Evolutionary conservation across 2,888 invertebrate genomes (phyloP), one percentile per base, ranked within the genome.

Genomic region (Rotaria magnacalcarata): DNA sequence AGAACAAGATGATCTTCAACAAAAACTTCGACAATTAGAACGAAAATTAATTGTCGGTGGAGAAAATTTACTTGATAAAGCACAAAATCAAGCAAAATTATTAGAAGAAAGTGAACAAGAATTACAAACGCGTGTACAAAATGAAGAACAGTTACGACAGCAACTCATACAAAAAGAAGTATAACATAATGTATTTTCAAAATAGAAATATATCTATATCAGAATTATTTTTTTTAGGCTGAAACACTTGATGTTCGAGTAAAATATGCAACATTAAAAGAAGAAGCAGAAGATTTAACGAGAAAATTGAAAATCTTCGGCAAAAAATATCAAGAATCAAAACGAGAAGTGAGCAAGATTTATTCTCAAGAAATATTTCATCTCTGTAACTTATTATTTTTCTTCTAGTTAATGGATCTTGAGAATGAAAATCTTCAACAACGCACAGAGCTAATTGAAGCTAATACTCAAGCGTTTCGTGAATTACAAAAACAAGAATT

Each of bases 11-110:
- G 94, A 94, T 85, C 90, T 97, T 10, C 93, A 94, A 87, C 94
- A 95, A 87, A 96, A 97, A 90, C 93, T 99, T 87, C 88, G 89
- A 27, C 80, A 84, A 27, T 75, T 86, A 43, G 84, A 87, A 80
- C 58, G 85, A 52, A 86, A 87, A 86, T 84, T 99, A 86, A 93
- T 99, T 43, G 96, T 98, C 0, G 99, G 99, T 0, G 99, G 99
- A 0, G 98, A 97, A 92, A 99, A 99, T 92, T 93, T 99, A 14
- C 92, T 99, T 88, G 98, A 98, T 90, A 97, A 97, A 90, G 97
- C 97, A 0, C 96, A 97, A 90, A 94, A 95, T 0, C 98, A 99
- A 91, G 95, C 96, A 86, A 93, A 94, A 87, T 92, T 98, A 86
- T 92, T 99, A 85, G 96, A 96, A 89, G 95, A 95, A 87, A 95